phyloP scores from a whole-genome alignment of 2,888 invertebrate genomes.

The Philereme vetulata region DNA sequence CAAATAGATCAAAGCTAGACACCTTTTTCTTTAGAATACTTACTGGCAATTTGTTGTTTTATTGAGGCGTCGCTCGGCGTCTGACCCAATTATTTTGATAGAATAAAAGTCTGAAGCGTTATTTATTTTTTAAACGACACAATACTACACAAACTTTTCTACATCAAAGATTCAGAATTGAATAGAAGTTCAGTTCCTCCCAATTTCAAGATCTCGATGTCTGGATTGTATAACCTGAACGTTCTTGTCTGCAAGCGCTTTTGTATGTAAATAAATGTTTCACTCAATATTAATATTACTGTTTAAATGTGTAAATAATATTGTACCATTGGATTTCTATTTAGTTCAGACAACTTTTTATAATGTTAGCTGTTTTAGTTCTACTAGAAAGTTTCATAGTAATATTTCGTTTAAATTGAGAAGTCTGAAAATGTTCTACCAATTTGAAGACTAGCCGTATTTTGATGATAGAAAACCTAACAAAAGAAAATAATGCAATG shows the following conservation, averaged over 20 bases:
- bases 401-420: not conserved
- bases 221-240: conserved; percentile 41
- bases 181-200: conserved; percentile 26
- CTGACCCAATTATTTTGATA: not conserved
- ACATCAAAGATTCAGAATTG: conserved; percentile 12
- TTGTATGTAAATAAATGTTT: conserved; percentile 43
- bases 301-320: conserved; percentile 30
- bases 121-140: not conserved
- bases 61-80: too few species aligned
- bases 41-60: not conserved
- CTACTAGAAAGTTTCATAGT: not conserved
- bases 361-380: not conserved
- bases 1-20: not conserved
- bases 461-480: not conserved
- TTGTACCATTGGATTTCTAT: conserved; percentile 16
- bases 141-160: conserved; percentile 31
- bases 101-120: not conserved
- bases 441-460: not conserved
- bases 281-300: conserved; percentile 38
- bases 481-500: not conserved
- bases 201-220: conserved; percentile 36
- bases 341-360: conserved; percentile 28
- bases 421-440: not conserved
- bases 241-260: conserved; percentile 42
- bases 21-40: not conserved